These are phyloP conservation scores for Drosophila ficusphila DNA, from an alignment of 1,140 invertebrate genomes.

Conservation along the genomic window DNA sequence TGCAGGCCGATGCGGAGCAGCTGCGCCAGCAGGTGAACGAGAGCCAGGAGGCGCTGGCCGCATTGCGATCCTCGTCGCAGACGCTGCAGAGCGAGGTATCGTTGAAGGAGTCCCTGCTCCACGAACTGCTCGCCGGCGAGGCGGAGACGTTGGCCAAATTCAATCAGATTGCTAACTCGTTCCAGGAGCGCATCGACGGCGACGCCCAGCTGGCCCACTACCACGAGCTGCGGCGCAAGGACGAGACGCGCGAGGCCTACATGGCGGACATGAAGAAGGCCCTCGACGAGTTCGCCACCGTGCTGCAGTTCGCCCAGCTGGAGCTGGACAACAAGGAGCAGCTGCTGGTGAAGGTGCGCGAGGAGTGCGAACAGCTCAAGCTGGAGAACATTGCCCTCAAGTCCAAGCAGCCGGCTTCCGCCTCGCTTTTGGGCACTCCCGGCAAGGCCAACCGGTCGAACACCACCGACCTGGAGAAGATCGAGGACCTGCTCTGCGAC, in stretches of 20 bases:
- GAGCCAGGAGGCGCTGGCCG: constrained; percentile 59
- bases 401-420: constrained; percentile 65
- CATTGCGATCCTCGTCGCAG: constrained; percentile 68
- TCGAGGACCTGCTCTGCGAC: constrained; percentile 75
- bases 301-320: constrained; percentile 79
- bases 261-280: constrained; percentile 84
- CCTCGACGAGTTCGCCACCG: constrained; percentile 80
- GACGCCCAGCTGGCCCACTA: constrained; percentile 79
- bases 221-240: constrained; percentile 77
- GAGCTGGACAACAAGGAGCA: constrained; percentile 83
- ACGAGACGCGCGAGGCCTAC: constrained; percentile 79
- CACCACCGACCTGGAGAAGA: constrained; percentile 79
- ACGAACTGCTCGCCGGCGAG: constrained; percentile 80
- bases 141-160: constrained; percentile 84
- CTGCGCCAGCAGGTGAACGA: constrained; percentile 79
- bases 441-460: constrained; percentile 66
- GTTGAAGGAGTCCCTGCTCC: constrained; percentile 81
- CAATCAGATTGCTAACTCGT: constrained; percentile 84
- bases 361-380: constrained; percentile 82
- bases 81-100: constrained; percentile 80
- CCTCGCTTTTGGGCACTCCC: constrained; percentile 46
- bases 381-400: constrained; percentile 82
- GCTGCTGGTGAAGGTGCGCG: constrained; percentile 71
- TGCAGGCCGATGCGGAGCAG: constrained; percentile 79
- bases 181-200: constrained; percentile 83